Conservation (phyloP, 2,113 vertebrate genomes). For the Pampusana beccarii region DNA sequence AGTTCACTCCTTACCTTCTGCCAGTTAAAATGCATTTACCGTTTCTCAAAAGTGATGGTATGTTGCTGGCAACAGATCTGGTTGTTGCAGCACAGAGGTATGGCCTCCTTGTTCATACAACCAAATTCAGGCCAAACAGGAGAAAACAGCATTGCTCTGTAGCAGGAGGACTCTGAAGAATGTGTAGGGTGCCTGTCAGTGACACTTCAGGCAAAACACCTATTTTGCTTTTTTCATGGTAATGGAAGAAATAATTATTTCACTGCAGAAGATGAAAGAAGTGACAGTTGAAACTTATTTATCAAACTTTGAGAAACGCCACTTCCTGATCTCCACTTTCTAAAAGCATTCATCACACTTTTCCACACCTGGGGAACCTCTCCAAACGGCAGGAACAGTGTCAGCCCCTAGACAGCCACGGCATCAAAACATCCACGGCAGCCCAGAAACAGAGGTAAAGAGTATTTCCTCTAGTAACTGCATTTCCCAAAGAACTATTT, state of each 20-base stretch:
- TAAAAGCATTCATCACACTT: background rate
- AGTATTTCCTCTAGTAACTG: background rate
- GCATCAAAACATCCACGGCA: background rate
- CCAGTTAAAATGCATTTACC: slow-evolving; percentile 64
- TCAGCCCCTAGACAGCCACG: background rate
- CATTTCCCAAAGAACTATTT: slow-evolving; percentile 20
- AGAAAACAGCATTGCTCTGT: background rate
- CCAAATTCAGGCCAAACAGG: background rate
- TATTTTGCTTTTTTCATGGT: background rate
- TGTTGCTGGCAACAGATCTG: slow-evolving; percentile 29
- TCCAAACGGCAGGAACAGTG: background rate
- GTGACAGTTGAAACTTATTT: background rate
- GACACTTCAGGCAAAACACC: background rate
- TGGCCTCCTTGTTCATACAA: background rate
- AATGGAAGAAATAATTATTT: slow-evolving; percentile 18
- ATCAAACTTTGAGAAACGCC: background rate
- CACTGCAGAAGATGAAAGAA: background rate
- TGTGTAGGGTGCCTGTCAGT: background rate
- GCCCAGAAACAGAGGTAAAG: background rate
- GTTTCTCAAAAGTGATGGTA: slow-evolving; percentile 36
- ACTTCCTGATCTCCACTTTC: background rate
- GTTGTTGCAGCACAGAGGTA: background rate
- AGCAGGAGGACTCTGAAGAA: background rate
- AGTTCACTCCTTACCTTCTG: slow-evolving; percentile 51
- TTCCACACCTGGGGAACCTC: background rate